Conservation (phyloP, 2,888 invertebrate genomes). For the Andrena trimmerana region DNA sequence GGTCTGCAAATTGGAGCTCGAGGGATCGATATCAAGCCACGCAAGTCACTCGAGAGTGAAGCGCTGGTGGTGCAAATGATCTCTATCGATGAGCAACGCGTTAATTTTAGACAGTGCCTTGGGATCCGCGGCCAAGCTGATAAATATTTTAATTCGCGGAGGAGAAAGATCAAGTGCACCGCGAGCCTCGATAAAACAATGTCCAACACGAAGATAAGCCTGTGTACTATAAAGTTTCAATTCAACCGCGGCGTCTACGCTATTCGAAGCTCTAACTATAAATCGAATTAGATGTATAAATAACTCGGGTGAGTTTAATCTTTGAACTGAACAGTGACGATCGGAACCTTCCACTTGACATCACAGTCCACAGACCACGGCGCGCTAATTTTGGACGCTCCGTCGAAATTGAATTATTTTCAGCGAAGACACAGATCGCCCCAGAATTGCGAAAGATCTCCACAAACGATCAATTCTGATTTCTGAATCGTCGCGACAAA, state of each 20-base stretch:
- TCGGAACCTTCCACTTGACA: not conserved
- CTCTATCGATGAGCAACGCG: slow-evolving; percentile 3
- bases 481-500: no score
- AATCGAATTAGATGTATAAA: no score
- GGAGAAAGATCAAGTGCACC: not conserved
- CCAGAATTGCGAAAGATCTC: no score
- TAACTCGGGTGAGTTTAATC: no score
- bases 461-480: no score
- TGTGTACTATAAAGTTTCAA: not conserved
- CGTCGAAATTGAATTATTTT: not conserved
- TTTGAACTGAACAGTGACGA: no score
- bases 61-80: not conserved
- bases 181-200: not conserved
- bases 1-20: no score
- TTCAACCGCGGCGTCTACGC: no score
- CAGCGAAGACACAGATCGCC: no score
- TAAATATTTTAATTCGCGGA: not conserved
- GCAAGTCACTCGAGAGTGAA: not conserved
- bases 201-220: not conserved
- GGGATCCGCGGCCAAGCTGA: not conserved
- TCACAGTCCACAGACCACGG: not conserved
- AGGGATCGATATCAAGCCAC: not conserved
- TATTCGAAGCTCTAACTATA: no score
- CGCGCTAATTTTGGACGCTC: not conserved
- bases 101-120: slow-evolving; percentile 9